phyloP scores from a whole-genome alignment of 1,140 invertebrate genomes.

The Aphelinus atriplicis region DNA sequence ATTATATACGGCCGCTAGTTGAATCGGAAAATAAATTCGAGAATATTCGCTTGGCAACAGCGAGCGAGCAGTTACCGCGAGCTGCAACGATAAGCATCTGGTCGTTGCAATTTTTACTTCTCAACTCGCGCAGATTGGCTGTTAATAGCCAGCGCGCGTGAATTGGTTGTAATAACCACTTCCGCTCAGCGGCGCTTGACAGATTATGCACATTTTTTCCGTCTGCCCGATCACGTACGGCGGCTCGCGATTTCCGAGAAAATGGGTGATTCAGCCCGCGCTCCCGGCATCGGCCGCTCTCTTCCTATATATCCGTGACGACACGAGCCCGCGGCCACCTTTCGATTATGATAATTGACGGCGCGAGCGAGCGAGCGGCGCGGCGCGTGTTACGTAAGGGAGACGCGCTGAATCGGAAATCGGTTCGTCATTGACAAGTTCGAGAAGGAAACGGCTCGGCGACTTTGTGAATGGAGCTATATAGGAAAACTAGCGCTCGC shows the following conservation, averaged over 20 bases:
- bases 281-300: neutral
- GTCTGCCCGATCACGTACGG: neutral
- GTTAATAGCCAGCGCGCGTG: constrained; percentile 3
- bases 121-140: neutral
- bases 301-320: neutral
- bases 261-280: neutral
- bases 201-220: constrained; percentile 1
- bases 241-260: constrained; percentile 7
- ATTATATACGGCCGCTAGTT: too few species aligned
- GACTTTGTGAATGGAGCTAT: too few species aligned
- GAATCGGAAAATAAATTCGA: too few species aligned
- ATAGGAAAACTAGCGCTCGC: too few species aligned
- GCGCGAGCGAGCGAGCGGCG: neutral
- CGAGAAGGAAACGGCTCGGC: too few species aligned
- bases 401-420: neutral
- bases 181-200: neutral
- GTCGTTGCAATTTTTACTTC: too few species aligned
- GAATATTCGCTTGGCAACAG: too few species aligned
- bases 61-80: too few species aligned
- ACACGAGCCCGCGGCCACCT: neutral
- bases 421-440: too few species aligned
- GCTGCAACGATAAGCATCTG: too few species aligned
- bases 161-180: constrained; percentile 10
- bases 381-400: neutral
- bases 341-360: constrained; percentile 8